Evolutionary conservation across 2,888 invertebrate genomes (phyloP).

Genomic region (Orchesellides sinensis): DNA sequence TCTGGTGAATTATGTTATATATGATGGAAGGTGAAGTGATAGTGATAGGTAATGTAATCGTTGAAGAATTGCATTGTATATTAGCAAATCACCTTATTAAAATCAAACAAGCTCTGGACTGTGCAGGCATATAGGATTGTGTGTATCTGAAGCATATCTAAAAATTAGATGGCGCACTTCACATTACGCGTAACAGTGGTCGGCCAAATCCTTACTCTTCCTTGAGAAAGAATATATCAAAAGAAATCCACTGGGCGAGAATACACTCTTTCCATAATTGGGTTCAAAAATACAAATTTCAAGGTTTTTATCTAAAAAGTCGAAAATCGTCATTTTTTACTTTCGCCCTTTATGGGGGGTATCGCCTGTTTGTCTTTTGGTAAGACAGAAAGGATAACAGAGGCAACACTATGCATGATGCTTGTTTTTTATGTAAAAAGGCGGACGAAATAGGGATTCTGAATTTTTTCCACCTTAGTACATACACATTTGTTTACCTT

Average conservation of each 20-base stretch:
- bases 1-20: conserved; percentile 35
- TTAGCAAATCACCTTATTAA: conserved; percentile 2
- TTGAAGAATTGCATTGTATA: conserved; percentile 7
- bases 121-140: too few species aligned
- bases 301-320: neutral
- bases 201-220: neutral
- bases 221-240: neutral
- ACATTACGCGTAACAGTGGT: too few species aligned
- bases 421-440: conserved; percentile 10
- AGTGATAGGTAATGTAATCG: conserved; percentile 26
- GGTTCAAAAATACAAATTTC: conserved; percentile 14
- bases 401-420: conserved; percentile 14
- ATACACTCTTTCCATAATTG: conserved; percentile 24
- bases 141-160: too few species aligned
- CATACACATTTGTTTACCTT: neutral
- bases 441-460: conserved; percentile 2
- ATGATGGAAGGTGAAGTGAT: conserved; percentile 39
- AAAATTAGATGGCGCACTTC: too few species aligned
- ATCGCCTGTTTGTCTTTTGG: conserved; percentile 13
- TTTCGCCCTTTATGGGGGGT: conserved; percentile 42
- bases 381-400: neutral
- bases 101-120: neutral
- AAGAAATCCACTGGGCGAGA: too few species aligned
- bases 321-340: conserved; percentile 23
- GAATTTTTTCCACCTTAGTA: neutral